These are phyloP conservation scores for Belgica antarctica DNA, from an alignment of 2,888 invertebrate species.

Conservation along the genomic window DNA sequence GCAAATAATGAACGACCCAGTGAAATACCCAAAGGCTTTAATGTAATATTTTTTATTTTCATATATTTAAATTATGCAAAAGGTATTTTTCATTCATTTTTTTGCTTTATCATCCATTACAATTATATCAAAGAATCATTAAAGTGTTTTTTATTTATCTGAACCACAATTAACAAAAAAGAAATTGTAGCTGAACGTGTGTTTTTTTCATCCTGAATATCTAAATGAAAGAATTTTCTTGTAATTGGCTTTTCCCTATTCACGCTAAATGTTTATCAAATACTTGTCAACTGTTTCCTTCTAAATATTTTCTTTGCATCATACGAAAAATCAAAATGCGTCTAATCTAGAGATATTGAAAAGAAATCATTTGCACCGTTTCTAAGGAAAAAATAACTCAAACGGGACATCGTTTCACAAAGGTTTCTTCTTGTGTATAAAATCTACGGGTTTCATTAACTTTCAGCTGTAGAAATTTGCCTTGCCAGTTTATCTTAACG, in stretches of 20 bases:
- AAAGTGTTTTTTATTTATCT: constrained; percentile 4
- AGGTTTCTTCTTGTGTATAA: constrained; percentile 14
- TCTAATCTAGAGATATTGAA: not conserved
- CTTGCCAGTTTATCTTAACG: constrained; percentile 22
- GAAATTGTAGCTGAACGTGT: constrained; percentile 10
- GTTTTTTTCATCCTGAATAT: not conserved
- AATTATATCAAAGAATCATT: constrained; percentile 20
- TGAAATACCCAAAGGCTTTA: too few species aligned
- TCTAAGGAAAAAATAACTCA: constrained; percentile 5
- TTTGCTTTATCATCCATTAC: constrained; percentile 1
- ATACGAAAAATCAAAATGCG: constrained; percentile 9
- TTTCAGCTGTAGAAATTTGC: constrained; percentile 19
- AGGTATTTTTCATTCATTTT: not conserved
- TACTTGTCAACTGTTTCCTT: constrained; percentile 17
- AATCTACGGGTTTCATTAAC: not conserved
- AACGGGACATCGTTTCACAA: not conserved
- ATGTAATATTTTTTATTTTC: constrained; percentile 11
- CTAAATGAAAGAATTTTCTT: not conserved
- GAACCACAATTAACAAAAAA: constrained; percentile 22
- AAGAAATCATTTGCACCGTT: constrained; percentile 14
- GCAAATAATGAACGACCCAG: too few species aligned
- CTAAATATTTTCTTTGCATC: constrained; percentile 14
- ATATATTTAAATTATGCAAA: constrained; percentile 19
- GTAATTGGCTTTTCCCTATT: not conserved
- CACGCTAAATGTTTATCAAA: constrained; percentile 1